Conservation (phyloP, 2,888 invertebrate species). For the Branchipolynoe longqiensis region DNA sequence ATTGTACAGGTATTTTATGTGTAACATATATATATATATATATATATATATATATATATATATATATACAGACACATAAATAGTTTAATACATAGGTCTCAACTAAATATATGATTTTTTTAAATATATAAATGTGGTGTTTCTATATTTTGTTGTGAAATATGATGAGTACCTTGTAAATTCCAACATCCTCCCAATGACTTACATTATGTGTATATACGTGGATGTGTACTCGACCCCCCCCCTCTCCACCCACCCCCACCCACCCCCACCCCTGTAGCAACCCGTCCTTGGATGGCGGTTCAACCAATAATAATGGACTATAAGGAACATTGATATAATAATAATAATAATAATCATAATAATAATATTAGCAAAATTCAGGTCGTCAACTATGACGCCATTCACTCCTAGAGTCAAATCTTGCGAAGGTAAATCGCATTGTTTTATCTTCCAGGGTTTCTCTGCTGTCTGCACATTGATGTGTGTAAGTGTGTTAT, state of each 20-base stretch:
- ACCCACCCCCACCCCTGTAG: too few species aligned
- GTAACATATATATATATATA: constrained; percentile 9
- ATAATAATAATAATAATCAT: too few species aligned
- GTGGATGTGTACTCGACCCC: too few species aligned
- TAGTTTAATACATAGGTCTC: not conserved
- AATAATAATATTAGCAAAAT: too few species aligned
- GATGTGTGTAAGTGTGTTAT: constrained; percentile 32
- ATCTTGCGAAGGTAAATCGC: not conserved
- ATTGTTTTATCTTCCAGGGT: not conserved
- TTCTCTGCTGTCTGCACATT: not conserved
- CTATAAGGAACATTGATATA: too few species aligned
- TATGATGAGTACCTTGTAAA: constrained; percentile 26
- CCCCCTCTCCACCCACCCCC: too few species aligned
- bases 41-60: not conserved
- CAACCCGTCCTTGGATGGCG: too few species aligned
- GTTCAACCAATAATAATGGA: too few species aligned
- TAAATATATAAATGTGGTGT: not conserved
- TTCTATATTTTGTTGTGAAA: constrained; percentile 20
- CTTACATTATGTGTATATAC: constrained; percentile 45
- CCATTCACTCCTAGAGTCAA: too few species aligned
- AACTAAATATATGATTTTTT: constrained; percentile 10
- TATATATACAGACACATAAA: not conserved
- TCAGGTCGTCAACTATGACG: too few species aligned
- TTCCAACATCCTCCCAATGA: not conserved
- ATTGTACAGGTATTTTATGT: constrained; percentile 28